Conservation (phyloP, 2,888 invertebrate species). For the Mycalesis mineus region DNA sequence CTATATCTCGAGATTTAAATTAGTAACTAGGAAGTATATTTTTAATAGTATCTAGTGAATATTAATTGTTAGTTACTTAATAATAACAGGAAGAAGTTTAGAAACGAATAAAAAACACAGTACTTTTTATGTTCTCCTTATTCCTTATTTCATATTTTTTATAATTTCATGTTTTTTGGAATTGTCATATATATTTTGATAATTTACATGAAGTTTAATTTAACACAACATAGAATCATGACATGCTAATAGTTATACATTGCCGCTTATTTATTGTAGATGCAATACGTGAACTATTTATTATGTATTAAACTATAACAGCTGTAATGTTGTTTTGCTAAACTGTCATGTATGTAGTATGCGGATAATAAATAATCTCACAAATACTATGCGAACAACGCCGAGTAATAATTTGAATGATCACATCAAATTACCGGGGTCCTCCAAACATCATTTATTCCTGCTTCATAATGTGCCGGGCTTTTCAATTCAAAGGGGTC, state of each 20-base stretch:
- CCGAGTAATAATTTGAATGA: neutral
- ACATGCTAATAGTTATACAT: too few relatives aligned
- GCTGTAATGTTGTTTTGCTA: too few relatives aligned
- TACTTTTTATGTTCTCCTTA: neutral
- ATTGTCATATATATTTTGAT: too few relatives aligned
- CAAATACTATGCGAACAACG: neutral
- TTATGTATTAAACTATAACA: too few relatives aligned
- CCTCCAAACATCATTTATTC: conserved; percentile 13
- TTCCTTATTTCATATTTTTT: neutral
- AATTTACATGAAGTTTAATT: too few relatives aligned
- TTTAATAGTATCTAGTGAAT: neutral
- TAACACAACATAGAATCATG: too few relatives aligned
- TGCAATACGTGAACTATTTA: too few relatives aligned
- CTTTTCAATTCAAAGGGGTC: conserved; percentile 28
- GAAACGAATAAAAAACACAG: neutral
- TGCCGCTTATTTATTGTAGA: too few relatives aligned
- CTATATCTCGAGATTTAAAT: conserved; percentile 7
- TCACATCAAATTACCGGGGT: conserved; percentile 6
- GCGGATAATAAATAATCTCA: neutral
- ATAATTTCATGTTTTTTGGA: too few relatives aligned
- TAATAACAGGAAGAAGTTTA: neutral
- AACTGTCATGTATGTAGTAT: too few relatives aligned
- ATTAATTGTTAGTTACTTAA: conserved; percentile 1
- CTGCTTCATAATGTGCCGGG: conserved; percentile 10
- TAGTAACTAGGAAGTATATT: conserved; percentile 8